A percentile compares a stretch with the other conserved stretches of the same genome.
Evolutionary conservation across 2,888 invertebrate genomes (phyloP).

Genomic region (Teinopalpus imperialis): DNA sequence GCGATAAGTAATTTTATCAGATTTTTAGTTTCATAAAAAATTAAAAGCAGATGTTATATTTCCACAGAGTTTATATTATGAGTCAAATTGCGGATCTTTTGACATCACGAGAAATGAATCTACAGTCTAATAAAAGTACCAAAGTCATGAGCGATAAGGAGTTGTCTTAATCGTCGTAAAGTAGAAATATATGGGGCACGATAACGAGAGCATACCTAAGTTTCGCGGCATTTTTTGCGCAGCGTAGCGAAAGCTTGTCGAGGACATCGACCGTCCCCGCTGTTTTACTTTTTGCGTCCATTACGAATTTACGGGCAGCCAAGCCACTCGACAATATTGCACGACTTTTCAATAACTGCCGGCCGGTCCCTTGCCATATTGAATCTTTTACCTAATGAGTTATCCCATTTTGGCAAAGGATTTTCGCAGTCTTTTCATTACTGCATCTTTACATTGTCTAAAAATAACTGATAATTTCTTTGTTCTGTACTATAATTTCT

Average conservation of each 20-base stretch:
- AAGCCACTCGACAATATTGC: constrained; percentile 79
- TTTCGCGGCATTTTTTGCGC: constrained; percentile 68
- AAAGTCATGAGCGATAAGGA: neutral
- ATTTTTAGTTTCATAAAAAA: no score
- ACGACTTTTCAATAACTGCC: constrained; percentile 81
- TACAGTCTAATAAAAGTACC: no score
- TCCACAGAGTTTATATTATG: no score
- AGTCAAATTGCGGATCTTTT: no score
- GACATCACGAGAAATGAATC: no score
- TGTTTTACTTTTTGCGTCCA: constrained; percentile 78
- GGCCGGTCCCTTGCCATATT: constrained; percentile 67
- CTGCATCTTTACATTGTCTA: neutral
- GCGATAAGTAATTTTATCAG: no score
- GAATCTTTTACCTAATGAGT: constrained; percentile 70
- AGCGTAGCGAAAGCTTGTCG: constrained; percentile 44
- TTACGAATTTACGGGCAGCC: constrained; percentile 77
- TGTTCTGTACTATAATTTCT: no score
- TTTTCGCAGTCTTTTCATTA: constrained; percentile 22
- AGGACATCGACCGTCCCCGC: constrained; percentile 49
- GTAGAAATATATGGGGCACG: constrained; percentile 51
- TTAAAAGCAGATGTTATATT: no score
- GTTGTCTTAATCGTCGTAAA: constrained; percentile 1
- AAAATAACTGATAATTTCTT: no score
- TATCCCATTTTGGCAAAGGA: constrained; percentile 35
- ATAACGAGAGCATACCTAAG: constrained; percentile 49